Percentiles rank a stretch among this genome's conserved stretches.
Conservation (phyloP, 2,888 invertebrate species). For the Elmis aenea region DNA sequence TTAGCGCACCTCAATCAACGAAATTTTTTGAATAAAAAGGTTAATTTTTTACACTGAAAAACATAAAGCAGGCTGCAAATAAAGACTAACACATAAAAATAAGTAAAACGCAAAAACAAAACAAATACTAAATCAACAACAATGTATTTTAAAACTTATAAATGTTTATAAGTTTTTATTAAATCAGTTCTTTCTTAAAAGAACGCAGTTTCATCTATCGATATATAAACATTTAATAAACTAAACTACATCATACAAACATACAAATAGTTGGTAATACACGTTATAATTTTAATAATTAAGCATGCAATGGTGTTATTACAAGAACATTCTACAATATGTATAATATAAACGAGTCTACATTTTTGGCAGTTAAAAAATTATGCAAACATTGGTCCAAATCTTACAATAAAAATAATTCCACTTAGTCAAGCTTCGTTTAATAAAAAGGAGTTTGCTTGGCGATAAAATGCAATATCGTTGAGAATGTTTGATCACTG, state of each 20-base stretch:
- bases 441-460: too few species aligned
- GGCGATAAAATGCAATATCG: too few species aligned
- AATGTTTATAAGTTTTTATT: constrained; percentile 28
- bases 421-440: too few species aligned
- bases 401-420: constrained; percentile 14
- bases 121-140: constrained; percentile 36
- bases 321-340: constrained; percentile 28
- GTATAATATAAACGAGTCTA: constrained; percentile 18
- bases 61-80: too few species aligned
- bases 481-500: too few species aligned
- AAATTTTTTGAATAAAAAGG: too few species aligned
- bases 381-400: constrained; percentile 20
- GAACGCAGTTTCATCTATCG: too few species aligned
- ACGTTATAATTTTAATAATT: too few species aligned
- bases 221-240: constrained; percentile 20
- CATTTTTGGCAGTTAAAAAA: constrained; percentile 15
- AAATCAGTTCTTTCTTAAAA: constrained; percentile 33
- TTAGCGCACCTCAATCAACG: too few species aligned
- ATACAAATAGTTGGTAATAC: constrained; percentile 34
- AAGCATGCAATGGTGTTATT: constrained; percentile 29
- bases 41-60: too few species aligned
- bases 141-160: constrained; percentile 42
- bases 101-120: too few species aligned
- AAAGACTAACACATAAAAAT: too few species aligned
- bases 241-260: constrained; percentile 38